Evolutionary conservation across 2,113 vertebrate species (phyloP).

Genomic region (Calonectris borealis): DNA sequence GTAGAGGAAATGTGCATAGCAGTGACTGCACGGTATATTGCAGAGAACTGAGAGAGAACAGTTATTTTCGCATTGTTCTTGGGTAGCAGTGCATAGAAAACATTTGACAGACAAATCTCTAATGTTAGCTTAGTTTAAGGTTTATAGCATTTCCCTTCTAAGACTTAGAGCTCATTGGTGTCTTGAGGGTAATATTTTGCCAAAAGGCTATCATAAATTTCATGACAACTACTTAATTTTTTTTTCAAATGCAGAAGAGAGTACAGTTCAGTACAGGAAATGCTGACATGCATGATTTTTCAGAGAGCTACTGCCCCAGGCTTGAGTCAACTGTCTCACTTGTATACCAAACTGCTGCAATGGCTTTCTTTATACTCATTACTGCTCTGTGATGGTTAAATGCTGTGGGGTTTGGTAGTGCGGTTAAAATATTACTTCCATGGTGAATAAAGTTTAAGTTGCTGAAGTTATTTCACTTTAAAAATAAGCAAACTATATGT

Average conservation of each 20-base stretch:
- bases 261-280: neutral
- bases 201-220: neutral
- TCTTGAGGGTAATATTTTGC: neutral
- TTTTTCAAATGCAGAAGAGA: neutral
- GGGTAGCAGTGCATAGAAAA: neutral
- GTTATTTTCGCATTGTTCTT: neutral
- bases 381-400: neutral
- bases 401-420: neutral
- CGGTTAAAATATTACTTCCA: neutral
- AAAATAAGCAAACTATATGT: neutral
- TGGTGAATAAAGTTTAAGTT: neutral
- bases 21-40: neutral
- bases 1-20: neutral
- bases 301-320: neutral
- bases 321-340: neutral
- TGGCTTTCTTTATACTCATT: neutral
- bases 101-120: neutral
- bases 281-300: neutral
- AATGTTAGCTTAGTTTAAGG: neutral
- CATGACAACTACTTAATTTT: neutral
- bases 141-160: neutral
- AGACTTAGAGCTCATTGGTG: neutral
- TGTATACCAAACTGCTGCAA: neutral
- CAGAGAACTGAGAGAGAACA: neutral
- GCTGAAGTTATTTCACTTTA: neutral